Percentiles rank a stretch among this genome's conserved stretches.
Evolutionary conservation across 92 coral and sea anemone genomes (phyloP).

Genomic region (Porites evermanni): DNA sequence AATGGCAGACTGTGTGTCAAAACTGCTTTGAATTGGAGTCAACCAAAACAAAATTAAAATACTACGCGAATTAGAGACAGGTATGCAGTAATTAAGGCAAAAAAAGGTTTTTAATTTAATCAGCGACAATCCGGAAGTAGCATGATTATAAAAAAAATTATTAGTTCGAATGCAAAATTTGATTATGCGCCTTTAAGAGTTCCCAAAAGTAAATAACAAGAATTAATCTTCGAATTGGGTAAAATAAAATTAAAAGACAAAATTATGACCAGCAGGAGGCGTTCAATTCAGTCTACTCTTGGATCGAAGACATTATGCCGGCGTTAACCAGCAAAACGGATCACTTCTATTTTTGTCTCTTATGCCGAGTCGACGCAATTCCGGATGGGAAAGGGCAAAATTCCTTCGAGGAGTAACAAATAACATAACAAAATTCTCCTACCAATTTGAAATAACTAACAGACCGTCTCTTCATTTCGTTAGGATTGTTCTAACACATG

Average conservation of each 20-base stretch:
- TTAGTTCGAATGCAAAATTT: neutral
- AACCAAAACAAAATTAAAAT: neutral
- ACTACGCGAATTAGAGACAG: neutral
- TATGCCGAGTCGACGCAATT: neutral
- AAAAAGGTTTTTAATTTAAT: slow-evolving; percentile 4
- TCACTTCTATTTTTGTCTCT: slow-evolving; percentile 23
- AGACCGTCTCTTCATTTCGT: neutral
- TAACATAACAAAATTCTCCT: neutral
- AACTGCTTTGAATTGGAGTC: neutral
- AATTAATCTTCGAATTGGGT: neutral
- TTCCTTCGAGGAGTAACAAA: neutral
- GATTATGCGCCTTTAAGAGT: neutral
- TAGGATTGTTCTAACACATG: neutral
- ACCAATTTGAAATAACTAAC: neutral
- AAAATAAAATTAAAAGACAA: neutral
- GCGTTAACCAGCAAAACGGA: neutral
- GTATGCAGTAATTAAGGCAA: neutral
- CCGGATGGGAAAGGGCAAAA: slow-evolving; percentile 6
- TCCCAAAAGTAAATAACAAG: neutral
- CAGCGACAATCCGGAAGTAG: slow-evolving; percentile 25
- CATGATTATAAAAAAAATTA: neutral
- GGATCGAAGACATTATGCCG: neutral
- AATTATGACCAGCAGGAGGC: neutral
- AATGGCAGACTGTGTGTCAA: neutral
- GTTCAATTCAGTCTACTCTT: neutral